A percentile compares a stretch with the other conserved stretches of the same genome.
These are phyloP conservation scores for Tridacna gigas DNA, from an alignment of 2,888 invertebrate genomes.

Conservation along the genomic window DNA sequence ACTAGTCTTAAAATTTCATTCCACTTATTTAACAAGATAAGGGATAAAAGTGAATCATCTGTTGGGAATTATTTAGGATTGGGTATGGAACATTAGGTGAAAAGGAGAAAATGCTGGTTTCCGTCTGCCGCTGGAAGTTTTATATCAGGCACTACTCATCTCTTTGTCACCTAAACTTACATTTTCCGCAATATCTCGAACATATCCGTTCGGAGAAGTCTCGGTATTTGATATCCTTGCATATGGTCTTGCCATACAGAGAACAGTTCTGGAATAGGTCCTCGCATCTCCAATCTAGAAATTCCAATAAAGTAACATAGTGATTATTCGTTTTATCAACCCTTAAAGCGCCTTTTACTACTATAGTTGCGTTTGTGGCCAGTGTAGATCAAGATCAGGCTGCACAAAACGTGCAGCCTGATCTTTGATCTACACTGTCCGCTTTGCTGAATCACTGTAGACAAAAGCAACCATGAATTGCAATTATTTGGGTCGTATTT, in stretches of 20 bases:
- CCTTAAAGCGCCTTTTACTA: no score
- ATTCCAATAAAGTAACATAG: no score
- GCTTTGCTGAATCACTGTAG: no score
- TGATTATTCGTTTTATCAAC: no score
- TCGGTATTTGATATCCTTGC: neutral
- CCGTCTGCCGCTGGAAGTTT: neutral
- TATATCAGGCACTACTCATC: neutral
- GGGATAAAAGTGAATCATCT: neutral
- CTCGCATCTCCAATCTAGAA: conserved; percentile 13
- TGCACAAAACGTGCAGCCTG: no score
- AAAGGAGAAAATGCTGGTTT: neutral
- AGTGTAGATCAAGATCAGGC: no score
- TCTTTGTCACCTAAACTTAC: neutral
- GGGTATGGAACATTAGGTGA: neutral
- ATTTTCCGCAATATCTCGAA: conserved; percentile 22
- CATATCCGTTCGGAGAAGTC: neutral
- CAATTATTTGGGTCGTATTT: no score
- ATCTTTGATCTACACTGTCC: no score
- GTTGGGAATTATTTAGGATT: neutral
- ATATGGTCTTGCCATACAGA: neutral
- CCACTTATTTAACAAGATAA: no score
- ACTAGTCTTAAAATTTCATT: no score
- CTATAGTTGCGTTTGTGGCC: no score
- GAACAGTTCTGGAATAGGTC: neutral
- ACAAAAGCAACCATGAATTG: no score